phyloP scores from a whole-genome alignment of 37 sponge, comb jelly and placozoan species.

The Aphrocallistes beatrix region DNA sequence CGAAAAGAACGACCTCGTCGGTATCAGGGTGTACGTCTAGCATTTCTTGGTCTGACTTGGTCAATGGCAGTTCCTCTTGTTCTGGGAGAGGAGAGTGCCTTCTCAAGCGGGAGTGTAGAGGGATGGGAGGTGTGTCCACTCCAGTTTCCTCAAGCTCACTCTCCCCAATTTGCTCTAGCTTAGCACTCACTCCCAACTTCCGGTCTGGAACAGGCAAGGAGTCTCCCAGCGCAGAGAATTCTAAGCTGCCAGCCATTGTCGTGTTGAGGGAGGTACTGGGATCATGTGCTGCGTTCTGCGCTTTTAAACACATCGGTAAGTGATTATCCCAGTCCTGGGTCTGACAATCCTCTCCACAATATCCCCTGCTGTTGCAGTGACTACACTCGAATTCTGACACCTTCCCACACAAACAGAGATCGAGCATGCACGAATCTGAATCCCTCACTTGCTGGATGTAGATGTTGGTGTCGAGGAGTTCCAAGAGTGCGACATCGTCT shows the following conservation, averaged over 20 bases:
- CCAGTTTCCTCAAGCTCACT: not conserved
- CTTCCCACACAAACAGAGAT: slow-evolving; percentile 62
- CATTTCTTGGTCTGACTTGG: not conserved
- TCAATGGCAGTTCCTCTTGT: not conserved
- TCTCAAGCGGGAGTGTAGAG: not conserved
- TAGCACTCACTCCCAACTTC: not conserved
- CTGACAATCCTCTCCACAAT: slow-evolving; percentile 60
- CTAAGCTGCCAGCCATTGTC: not conserved
- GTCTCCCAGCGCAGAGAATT: not conserved
- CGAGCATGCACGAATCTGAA: slow-evolving; percentile 22
- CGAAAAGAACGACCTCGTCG: not conserved
- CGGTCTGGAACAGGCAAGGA: not conserved
- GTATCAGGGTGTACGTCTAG: not conserved
- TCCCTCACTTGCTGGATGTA: not conserved
- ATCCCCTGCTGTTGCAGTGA: slow-evolving; percentile 39
- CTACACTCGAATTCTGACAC: slow-evolving; percentile 58
- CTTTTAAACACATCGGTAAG: slow-evolving; percentile 9
- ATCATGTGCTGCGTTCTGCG: not conserved
- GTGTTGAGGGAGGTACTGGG: not conserved
- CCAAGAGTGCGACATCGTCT: not conserved
- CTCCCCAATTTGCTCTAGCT: not conserved
- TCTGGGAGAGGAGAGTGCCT: not conserved
- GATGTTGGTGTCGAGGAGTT: slow-evolving; percentile 44
- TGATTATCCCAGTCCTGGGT: slow-evolving; percentile 41
- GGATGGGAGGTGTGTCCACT: not conserved